Conservation (phyloP, 2,113 vertebrate species). For the Urocynchramus pylzowi region DNA sequence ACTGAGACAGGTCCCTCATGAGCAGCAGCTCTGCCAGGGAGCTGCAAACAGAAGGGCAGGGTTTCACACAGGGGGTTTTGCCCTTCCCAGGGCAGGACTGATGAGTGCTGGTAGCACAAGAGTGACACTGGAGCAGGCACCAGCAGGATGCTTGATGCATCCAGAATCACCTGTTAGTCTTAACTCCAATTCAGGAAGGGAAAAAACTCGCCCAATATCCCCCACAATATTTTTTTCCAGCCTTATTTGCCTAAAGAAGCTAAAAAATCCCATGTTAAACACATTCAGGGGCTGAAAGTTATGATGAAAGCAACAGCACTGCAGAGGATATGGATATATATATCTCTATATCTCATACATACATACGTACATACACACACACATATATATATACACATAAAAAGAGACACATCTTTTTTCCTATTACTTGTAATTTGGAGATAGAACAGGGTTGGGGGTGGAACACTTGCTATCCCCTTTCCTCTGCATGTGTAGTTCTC, state of each 20-base stretch:
- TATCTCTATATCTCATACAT: too few species aligned
- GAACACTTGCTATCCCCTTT: background rate
- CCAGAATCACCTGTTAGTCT: background rate
- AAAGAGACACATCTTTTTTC: background rate
- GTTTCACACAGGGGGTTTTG: background rate
- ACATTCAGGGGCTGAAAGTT: background rate
- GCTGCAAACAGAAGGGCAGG: background rate
- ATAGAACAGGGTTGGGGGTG: background rate
- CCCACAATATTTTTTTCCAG: background rate
- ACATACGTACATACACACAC: rapidly evolving
- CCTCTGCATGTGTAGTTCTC: slow-evolving; percentile 15
- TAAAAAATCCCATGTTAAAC: background rate
- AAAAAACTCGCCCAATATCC: background rate
- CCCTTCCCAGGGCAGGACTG: background rate
- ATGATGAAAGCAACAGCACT: background rate
- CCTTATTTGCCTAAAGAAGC: background rate
- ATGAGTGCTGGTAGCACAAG: background rate
- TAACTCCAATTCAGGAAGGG: background rate
- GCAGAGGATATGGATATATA: background rate
- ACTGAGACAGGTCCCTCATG: rapidly evolving
- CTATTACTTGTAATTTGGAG: background rate
- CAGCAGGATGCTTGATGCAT: background rate
- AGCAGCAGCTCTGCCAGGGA: background rate
- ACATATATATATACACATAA: rapidly evolving
- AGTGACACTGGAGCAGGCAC: background rate